Percentiles rank a stretch among this genome's conserved stretches.
These are phyloP conservation scores for Drosophila pallidifrons DNA, from an alignment of 1,140 invertebrate species.

Conservation along the genomic window DNA sequence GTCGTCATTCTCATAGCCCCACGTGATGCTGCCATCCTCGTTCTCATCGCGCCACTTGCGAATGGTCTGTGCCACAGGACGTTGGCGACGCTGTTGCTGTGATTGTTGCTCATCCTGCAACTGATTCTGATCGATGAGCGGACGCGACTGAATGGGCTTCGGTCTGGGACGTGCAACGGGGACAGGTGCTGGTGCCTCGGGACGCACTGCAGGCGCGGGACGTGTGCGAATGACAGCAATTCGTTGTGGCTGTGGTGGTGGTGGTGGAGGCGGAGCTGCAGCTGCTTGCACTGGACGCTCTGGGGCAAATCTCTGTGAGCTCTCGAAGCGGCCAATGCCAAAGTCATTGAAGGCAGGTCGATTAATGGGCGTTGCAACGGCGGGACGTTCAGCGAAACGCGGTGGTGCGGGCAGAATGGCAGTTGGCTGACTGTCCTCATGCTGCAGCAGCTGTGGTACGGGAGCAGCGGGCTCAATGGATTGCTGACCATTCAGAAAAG, in stretches of 20 bases:
- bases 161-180: constrained; percentile 62
- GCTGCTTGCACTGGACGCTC: constrained; percentile 63
- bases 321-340: constrained; percentile 75
- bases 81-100: constrained; percentile 65
- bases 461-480: constrained; percentile 82
- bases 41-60: constrained; percentile 92
- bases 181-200: constrained; percentile 53
- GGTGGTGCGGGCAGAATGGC: constrained; percentile 84
- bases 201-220: constrained; percentile 55
- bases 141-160: constrained; percentile 73
- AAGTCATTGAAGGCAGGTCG: constrained; percentile 77
- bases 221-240: constrained; percentile 61
- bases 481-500: constrained; percentile 81
- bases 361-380: constrained; percentile 44
- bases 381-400: constrained; percentile 82
- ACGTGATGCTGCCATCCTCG: constrained; percentile 92
- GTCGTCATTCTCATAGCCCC: constrained; percentile 93
- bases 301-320: constrained; percentile 64
- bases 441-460: constrained; percentile 71
- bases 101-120: constrained; percentile 66
- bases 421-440: constrained; percentile 84
- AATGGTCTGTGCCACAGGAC: constrained; percentile 90
- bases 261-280: constrained; percentile 30
- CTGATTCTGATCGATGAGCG: constrained; percentile 76
- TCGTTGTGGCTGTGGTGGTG: constrained; percentile 56